Evolutionary conservation across 1,140 invertebrate genomes (phyloP).

Genomic region (Eupeodes corollae): DNA sequence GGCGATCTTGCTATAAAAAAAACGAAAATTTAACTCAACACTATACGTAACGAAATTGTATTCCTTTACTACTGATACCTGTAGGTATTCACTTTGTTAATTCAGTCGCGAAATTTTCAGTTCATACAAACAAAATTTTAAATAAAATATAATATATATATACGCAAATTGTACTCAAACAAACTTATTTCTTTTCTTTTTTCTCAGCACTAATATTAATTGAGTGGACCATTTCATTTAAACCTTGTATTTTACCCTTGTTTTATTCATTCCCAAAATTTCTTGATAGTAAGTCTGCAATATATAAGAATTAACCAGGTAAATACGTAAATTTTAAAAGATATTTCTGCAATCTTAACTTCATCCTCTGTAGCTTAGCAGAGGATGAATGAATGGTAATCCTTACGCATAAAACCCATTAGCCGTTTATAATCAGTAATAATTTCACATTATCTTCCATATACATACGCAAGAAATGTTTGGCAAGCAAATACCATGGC

Average conservation of each 20-base stretch:
- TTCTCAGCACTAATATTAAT: conserved; percentile 4
- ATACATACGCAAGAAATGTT: conserved; percentile 15
- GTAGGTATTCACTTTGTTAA: too few relatives aligned
- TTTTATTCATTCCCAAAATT: too few relatives aligned
- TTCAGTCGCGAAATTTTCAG: too few relatives aligned
- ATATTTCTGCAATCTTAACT: conserved; percentile 33
- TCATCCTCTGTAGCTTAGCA: conserved; percentile 35
- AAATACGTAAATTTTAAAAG: conserved; percentile 18
- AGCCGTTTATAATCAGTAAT: conserved; percentile 18
- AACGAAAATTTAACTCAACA: too few relatives aligned
- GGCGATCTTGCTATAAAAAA: too few relatives aligned
- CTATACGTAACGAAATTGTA: too few relatives aligned
- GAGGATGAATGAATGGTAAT: conserved; percentile 22
- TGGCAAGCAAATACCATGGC: conserved; percentile 14
- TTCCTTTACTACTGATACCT: too few relatives aligned
- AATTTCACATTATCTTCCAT: conserved; percentile 9
- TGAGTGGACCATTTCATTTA: conserved; percentile 3
- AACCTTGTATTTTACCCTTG: too few relatives aligned
- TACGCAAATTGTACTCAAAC: too few relatives aligned
- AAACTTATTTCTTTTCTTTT: too few relatives aligned
- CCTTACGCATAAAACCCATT: conserved; percentile 30
- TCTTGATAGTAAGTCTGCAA: conserved; percentile 26
- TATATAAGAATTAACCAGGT: conserved; percentile 18
- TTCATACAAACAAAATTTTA: too few relatives aligned
- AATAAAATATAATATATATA: too few relatives aligned